Conservation (phyloP, 2,113 vertebrate species). For the Hystrix cristata region DNA sequence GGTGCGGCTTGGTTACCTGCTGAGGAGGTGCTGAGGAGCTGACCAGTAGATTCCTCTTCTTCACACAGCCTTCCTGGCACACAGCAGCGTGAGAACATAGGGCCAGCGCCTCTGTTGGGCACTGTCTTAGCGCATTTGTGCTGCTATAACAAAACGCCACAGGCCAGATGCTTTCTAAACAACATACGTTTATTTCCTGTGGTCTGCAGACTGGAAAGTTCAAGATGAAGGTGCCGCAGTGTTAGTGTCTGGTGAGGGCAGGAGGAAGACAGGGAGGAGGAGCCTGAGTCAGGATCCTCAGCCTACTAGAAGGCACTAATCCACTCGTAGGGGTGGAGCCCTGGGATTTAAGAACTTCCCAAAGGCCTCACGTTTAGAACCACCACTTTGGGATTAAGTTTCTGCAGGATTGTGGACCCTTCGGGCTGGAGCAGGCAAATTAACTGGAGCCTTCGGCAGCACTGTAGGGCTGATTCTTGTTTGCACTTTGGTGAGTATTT, state of each 20-base stretch:
- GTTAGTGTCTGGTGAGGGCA: background rate
- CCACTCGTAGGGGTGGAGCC: background rate
- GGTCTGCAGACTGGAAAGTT: background rate
- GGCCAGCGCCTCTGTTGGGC: background rate
- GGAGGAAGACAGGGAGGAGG: background rate
- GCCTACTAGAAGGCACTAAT: background rate
- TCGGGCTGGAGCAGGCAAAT: background rate
- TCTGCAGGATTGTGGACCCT: background rate
- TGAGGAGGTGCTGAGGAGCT: background rate
- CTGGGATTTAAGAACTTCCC: background rate
- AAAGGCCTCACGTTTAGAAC: background rate
- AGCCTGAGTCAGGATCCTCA: background rate
- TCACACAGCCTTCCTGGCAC: accelerated
- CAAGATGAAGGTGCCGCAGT: background rate
- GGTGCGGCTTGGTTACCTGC: background rate
- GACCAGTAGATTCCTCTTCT: accelerated
- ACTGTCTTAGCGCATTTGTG: background rate
- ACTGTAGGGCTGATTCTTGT: background rate
- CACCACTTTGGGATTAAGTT: background rate
- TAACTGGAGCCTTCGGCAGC: background rate
- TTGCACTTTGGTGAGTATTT: background rate
- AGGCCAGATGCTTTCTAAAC: background rate
- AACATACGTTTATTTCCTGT: background rate
- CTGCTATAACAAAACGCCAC: background rate
- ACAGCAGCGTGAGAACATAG: background rate